Conservation (phyloP, 2,888 invertebrate species). For the Pogonocherus hispidulus region DNA sequence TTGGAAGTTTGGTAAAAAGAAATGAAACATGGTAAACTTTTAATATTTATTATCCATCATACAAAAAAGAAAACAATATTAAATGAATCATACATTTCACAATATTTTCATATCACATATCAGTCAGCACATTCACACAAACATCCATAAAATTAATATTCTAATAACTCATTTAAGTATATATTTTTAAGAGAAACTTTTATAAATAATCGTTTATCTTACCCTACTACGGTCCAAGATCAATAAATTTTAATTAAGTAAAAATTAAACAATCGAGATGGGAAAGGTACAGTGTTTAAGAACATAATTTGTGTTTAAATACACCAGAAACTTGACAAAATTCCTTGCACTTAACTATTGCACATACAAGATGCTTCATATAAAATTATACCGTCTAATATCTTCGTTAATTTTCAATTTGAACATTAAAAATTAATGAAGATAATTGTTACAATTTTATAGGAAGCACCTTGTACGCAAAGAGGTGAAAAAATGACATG, state of each 20-base stretch:
- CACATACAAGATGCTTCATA: constrained; percentile 35
- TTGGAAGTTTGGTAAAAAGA: no score
- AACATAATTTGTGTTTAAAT: constrained; percentile 50
- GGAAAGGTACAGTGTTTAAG: constrained; percentile 58
- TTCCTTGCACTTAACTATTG: constrained; percentile 59
- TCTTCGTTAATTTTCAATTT: no score
- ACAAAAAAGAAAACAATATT: constrained; percentile 61
- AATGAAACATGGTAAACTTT: constrained; percentile 49
- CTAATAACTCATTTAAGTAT: constrained; percentile 61
- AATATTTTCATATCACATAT: constrained; percentile 57
- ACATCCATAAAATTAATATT: constrained; percentile 56
- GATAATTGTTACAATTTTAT: no score
- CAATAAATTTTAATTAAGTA: constrained; percentile 57
- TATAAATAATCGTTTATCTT: constrained; percentile 62
- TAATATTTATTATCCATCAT: constrained; percentile 62
- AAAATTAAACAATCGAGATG: constrained; percentile 52
- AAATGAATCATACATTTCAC: constrained; percentile 57
- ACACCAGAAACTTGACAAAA: constrained; percentile 43
- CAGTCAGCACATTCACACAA: constrained; percentile 57
- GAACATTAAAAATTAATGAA: no score
- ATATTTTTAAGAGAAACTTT: constrained; percentile 65
- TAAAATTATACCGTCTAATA: no score
- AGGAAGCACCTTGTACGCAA: constrained; percentile 52
- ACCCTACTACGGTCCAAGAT: constrained; percentile 61
- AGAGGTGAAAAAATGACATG: constrained; percentile 55